Evolutionary conservation across 2,113 vertebrate species (phyloP).

Genomic region (Apteryx owenii): DNA sequence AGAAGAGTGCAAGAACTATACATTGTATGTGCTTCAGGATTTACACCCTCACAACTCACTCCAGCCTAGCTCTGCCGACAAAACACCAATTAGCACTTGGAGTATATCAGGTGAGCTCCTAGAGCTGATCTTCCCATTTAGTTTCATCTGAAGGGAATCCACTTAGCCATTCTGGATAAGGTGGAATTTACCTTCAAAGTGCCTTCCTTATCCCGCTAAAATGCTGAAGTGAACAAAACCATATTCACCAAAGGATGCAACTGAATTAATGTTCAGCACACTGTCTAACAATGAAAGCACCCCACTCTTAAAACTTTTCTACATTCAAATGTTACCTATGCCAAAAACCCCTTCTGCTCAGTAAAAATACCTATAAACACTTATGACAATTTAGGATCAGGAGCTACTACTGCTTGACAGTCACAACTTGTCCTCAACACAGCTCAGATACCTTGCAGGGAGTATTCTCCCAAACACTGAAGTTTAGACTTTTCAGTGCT

Average conservation of each 20-base stretch:
- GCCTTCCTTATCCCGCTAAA: not conserved
- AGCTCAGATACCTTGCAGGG: rapidly evolving
- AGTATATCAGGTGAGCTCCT: not conserved
- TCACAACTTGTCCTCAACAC: not conserved
- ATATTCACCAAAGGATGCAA: not conserved
- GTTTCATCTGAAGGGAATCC: not conserved
- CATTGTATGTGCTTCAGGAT: rapidly evolving
- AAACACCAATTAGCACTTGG: not conserved
- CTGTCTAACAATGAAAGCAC: not conserved
- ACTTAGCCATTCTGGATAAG: rapidly evolving
- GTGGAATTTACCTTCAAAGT: not conserved
- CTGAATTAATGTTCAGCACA: not conserved
- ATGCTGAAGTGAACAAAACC: not conserved
- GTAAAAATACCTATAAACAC: not conserved
- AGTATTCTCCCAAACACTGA: too few relatives aligned
- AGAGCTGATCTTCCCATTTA: not conserved
- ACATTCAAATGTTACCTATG: not conserved
- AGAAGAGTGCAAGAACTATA: rapidly evolving
- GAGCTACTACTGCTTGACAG: not conserved
- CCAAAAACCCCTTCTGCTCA: not conserved
- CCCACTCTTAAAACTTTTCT: not conserved
- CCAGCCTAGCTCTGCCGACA: not conserved
- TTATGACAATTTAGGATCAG: rapidly evolving
- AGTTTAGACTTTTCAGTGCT: not conserved
- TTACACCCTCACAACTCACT: not conserved